Evolutionary conservation across 2,888 invertebrate genomes (phyloP), one percentile per base, ranked within the genome.

Genomic region (Cephus sareptanus): DNA sequence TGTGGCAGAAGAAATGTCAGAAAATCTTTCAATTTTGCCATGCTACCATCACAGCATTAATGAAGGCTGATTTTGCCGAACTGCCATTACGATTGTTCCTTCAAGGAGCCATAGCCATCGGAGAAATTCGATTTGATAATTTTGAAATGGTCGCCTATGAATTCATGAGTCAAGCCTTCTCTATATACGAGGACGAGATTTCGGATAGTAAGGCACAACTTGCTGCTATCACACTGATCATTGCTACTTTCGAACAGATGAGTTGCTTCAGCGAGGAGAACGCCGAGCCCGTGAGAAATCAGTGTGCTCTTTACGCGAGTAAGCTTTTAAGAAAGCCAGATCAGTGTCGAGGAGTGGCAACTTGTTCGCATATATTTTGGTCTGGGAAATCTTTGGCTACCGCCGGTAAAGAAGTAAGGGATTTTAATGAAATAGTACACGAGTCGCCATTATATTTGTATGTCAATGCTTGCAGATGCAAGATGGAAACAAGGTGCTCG

Each of bases 1-100:
- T 98, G 93, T 99, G 99, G 99, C 97, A 98, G 92, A 98, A 98
- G 92, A 99, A 99, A 90, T 98, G 99, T 87, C 97, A 97, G 91
- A 99, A 99, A 92, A 98, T 99, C 83, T 98, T 99, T 93, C 98
- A 99, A 92, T 99, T 99, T 91, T 99, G 98, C 89, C 98, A 98
- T 91, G 96, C 97, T 87, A 99, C 98, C 0, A 98, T 99, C 87
- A 96, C 96, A 34, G 97, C 97, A 79, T 93, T 99, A 76, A 97
- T 98, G 76, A 99, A 99, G 91, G 98, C 98, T 0, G 99, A 99
- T 90, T 92, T 98, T 73, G 97, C 98, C 0, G 99, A 99, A 89
- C 92, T 99, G 78, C 98, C 99, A 0, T 92, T 99, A 70, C 94
- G 99, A 82, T 92, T 99, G 76, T 99, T 98, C 92, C 94, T 99